A percentile compares a stretch with the other conserved stretches of the same genome.
Evolutionary conservation across 2,888 invertebrate genomes (phyloP).

Genomic region (Drosophila robusta): DNA sequence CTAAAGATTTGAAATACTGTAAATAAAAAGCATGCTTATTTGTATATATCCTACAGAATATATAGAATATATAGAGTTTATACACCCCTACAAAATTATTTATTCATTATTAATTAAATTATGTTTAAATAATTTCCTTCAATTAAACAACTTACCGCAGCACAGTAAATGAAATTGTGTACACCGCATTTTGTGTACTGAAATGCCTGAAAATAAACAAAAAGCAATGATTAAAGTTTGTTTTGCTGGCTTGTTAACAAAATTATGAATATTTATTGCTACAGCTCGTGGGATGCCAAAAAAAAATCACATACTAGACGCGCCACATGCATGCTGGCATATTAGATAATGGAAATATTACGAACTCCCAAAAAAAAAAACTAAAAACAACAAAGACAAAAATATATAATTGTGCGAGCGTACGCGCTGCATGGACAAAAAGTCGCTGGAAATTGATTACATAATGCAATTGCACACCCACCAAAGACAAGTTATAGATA

Average conservation of each 20-base stretch:
- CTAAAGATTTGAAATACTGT: neutral
- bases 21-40: too few species aligned
- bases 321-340: conserved; percentile 20
- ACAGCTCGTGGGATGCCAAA: conserved; percentile 65
- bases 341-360: conserved; percentile 68
- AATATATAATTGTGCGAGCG: conserved; percentile 58
- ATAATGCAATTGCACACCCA: conserved; percentile 56
- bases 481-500: conserved; percentile 47
- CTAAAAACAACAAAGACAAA: conserved; percentile 44
- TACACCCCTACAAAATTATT: neutral
- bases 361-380: conserved; percentile 29
- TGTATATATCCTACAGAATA: too few species aligned
- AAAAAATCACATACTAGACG: conserved; percentile 30
- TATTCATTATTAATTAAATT: neutral
- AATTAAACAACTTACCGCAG: conserved; percentile 69
- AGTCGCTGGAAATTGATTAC: conserved; percentile 58
- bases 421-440: conserved; percentile 40
- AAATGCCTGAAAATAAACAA: conserved; percentile 70
- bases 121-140: neutral
- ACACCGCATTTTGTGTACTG: conserved; percentile 73
- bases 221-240: conserved; percentile 32
- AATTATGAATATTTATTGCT: conserved; percentile 72
- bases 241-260: conserved; percentile 49
- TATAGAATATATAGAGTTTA: too few species aligned
- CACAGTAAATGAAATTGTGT: conserved; percentile 61